Evolutionary conservation across 2,797 vertebrate species (phyloP).

Genomic region (Mormyrops attenuatus): DNA sequence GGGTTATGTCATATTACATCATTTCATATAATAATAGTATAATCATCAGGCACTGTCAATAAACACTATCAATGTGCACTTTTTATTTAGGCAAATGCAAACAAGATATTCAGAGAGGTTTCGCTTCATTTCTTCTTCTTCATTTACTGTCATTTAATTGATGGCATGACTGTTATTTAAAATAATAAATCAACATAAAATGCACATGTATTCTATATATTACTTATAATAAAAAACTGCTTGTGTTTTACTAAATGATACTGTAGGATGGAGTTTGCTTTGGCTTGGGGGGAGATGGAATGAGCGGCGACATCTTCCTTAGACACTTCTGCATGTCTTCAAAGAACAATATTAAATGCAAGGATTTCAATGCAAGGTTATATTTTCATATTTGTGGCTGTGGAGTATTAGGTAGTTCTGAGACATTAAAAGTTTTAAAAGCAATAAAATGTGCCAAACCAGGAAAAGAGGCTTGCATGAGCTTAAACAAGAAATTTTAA

Average conservation of each 20-base stretch:
- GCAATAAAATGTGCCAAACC: not conserved
- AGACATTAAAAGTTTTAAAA: not conserved
- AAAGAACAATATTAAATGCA: not conserved
- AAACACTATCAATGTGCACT: not conserved
- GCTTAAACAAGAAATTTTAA: not conserved
- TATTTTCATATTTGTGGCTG: not conserved
- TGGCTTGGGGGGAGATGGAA: not conserved
- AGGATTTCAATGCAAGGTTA: not conserved
- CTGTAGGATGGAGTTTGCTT: not conserved
- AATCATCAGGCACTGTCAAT: not conserved
- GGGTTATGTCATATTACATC: not conserved
- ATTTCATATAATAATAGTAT: not conserved
- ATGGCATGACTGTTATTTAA: not conserved
- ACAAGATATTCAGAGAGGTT: not conserved
- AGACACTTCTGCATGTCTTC: not conserved
- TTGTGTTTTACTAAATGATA: not conserved
- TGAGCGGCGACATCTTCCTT: not conserved
- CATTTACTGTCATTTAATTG: not conserved
- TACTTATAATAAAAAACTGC: not conserved
- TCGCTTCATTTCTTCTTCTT: not conserved
- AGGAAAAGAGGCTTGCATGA: not conserved
- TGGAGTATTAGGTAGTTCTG: not conserved
- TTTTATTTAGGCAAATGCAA: not conserved
- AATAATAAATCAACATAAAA: not conserved
- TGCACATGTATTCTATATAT: not conserved